Conservation (phyloP, 2,888 invertebrate genomes). For the Cosmia trapezina region DNA sequence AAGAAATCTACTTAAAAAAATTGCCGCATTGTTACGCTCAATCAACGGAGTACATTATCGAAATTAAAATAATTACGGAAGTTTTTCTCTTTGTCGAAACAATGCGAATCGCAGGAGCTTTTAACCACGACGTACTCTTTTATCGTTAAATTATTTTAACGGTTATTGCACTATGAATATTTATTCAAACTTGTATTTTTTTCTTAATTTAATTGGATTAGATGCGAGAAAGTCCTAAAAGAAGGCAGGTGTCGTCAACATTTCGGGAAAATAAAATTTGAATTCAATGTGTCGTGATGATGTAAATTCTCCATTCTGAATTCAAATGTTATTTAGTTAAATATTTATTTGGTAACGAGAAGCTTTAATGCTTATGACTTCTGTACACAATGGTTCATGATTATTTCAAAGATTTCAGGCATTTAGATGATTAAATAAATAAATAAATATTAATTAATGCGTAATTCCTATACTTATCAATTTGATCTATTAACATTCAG, state of each 20-base stretch:
- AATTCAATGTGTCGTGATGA: constrained; percentile 59
- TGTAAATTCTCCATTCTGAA: constrained; percentile 53
- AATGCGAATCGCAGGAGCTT: constrained; percentile 56
- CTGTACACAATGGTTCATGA: constrained; percentile 53
- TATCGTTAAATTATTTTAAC: constrained; percentile 61
- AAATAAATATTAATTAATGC: constrained; percentile 1
- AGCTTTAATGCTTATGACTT: constrained; percentile 40
- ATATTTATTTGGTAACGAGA: constrained; percentile 55
- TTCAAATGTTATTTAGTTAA: constrained; percentile 49
- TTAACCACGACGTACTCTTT: constrained; percentile 50
- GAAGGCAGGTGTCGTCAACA: constrained; percentile 58
- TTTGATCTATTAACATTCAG: background rate
- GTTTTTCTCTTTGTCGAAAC: constrained; percentile 60
- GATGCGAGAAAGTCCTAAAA: constrained; percentile 39
- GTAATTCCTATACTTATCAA: background rate
- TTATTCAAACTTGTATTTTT: constrained; percentile 50
- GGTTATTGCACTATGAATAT: constrained; percentile 62
- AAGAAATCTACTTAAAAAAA: constrained; percentile 48
- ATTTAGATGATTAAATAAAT: no score
- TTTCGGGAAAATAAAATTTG: constrained; percentile 56
- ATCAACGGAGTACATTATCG: constrained; percentile 53
- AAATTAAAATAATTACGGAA: constrained; percentile 55
- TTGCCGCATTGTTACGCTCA: constrained; percentile 59
- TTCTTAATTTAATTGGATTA: constrained; percentile 52
- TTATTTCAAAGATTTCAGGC: constrained; percentile 22